phyloP scores from a whole-genome alignment of 2,113 vertebrate genomes.

The Ictalurus furcatus region DNA sequence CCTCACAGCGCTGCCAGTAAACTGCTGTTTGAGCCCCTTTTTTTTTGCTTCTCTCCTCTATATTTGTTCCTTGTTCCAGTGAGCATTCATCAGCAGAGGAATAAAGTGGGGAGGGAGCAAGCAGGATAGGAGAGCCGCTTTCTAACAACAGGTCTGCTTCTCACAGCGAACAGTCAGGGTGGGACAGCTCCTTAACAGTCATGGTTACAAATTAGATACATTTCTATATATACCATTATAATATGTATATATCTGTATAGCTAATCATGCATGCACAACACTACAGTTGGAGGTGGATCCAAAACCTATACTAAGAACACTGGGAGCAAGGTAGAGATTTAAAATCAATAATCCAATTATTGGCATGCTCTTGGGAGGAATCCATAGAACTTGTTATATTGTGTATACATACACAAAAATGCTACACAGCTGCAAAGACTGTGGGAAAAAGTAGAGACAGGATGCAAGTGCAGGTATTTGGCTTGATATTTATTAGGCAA shows the following conservation, averaged over 20 bases:
- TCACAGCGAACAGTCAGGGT: not conserved
- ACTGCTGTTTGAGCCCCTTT: conserved; percentile 64
- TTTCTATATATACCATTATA: not conserved
- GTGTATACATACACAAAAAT: not conserved
- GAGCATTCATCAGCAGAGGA: conserved; percentile 63
- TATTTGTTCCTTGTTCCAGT: conserved; percentile 65
- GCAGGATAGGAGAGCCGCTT: not conserved
- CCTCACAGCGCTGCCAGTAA: conserved; percentile 63
- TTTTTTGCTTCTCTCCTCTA: conserved; percentile 38
- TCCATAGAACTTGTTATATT: not conserved
- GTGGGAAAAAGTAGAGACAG: not conserved
- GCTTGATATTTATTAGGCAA: too few relatives aligned
- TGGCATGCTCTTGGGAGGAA: not conserved
- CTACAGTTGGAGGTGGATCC: not conserved
- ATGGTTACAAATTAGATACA: not conserved
- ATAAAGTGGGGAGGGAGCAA: conserved; percentile 44
- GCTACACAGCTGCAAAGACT: not conserved
- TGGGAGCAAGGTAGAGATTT: not conserved
- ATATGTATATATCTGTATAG: not conserved
- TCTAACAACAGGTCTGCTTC: conserved; percentile 19
- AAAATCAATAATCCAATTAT: not conserved
- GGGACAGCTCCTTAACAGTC: not conserved
- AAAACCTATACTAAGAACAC: not conserved
- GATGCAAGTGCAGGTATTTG: not conserved
- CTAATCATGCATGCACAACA: not conserved